A percentile compares a stretch with the other conserved stretches of the same genome.
Evolutionary conservation across 2,113 vertebrate species (phyloP).

Genomic region (Pedetes capensis): DNA sequence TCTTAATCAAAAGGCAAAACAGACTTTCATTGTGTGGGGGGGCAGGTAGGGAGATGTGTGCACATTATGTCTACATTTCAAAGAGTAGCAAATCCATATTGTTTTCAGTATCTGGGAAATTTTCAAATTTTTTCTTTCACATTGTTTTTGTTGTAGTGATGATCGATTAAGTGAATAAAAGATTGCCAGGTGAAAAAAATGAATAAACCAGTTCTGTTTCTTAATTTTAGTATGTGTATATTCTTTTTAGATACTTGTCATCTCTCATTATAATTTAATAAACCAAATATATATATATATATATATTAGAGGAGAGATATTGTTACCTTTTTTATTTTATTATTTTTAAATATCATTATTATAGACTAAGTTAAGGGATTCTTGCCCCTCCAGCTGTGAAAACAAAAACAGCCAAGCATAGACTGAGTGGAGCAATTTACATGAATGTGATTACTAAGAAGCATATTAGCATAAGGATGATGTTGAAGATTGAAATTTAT

Average conservation of each 20-base stretch:
- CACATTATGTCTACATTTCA: not conserved
- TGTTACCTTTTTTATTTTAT: not conserved
- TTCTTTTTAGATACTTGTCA: not conserved
- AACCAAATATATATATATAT: constrained; percentile 38
- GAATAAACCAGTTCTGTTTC: not conserved
- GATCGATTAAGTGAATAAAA: not conserved
- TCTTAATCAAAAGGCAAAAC: not conserved
- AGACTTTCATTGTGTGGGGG: not conserved
- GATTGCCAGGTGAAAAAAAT: not conserved
- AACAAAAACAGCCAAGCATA: not conserved
- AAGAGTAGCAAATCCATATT: not conserved
- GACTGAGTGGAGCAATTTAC: not conserved
- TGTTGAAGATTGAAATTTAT: not conserved
- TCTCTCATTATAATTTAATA: not conserved
- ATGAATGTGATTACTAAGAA: not conserved
- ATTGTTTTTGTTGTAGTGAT: not conserved
- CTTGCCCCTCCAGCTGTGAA: not conserved
- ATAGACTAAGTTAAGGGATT: not conserved
- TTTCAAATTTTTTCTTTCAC: not conserved
- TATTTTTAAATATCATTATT: not conserved
- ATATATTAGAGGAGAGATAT: not conserved
- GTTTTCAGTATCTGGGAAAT: not conserved
- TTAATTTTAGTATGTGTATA: not conserved
- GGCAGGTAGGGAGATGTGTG: not conserved
- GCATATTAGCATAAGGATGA: not conserved